phyloP scores from a whole-genome alignment of 2,113 vertebrate species.

The Neodon shergylaensis region DNA sequence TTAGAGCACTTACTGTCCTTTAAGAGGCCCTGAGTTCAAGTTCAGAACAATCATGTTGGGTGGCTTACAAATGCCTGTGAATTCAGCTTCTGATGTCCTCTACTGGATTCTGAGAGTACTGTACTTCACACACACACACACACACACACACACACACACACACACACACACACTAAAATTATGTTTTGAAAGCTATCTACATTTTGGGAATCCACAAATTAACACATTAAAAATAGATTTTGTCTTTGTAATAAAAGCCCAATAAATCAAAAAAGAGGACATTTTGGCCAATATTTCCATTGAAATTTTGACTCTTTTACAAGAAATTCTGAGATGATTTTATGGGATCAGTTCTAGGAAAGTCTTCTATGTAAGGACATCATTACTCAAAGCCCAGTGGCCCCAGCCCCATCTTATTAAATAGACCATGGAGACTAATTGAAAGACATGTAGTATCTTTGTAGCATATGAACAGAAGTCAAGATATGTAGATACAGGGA shows the following conservation, averaged over 20 bases:
- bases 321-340: constrained; percentile 20
- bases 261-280: neutral
- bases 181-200: neutral
- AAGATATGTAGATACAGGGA: neutral
- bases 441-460: neutral
- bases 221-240: neutral
- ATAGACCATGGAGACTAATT: neutral
- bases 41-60: neutral
- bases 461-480: neutral
- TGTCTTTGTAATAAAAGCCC: neutral
- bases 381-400: neutral
- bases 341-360: neutral
- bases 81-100: neutral
- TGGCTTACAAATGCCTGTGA: neutral
- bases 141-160: neutral
- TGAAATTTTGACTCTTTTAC: neutral
- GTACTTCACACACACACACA: neutral
- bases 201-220: neutral
- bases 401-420: neutral
- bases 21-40: neutral
- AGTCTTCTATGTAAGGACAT: neutral
- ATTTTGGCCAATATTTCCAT: neutral
- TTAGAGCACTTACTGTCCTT: neutral
- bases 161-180: neutral
- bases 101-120: neutral